Evolutionary conservation across 1,140 invertebrate species (phyloP).

Genomic region (Drosophila ercepeae): DNA sequence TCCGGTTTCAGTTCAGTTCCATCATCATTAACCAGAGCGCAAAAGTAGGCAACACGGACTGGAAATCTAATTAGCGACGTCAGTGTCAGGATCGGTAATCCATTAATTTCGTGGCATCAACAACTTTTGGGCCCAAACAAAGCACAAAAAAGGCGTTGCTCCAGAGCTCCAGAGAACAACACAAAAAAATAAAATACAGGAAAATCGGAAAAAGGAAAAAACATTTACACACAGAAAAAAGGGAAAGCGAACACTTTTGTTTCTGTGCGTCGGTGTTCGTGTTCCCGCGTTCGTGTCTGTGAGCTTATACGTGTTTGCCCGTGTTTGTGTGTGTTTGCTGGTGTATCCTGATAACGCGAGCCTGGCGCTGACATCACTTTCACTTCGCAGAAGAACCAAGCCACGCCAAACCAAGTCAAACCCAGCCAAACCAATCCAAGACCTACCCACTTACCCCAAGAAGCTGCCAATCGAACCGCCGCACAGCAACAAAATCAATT

Average conservation of each 20-base stretch:
- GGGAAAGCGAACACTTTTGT: constrained; percentile 42
- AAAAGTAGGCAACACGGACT: constrained; percentile 25
- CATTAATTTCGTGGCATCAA: constrained; percentile 45
- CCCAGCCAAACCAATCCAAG: neutral
- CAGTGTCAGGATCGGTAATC: constrained; percentile 43
- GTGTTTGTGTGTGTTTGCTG: constrained; percentile 17
- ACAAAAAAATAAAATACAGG: neutral
- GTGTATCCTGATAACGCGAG: constrained; percentile 46
- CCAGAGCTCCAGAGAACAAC: neutral
- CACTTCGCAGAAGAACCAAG: constrained; percentile 30
- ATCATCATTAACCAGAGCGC: constrained; percentile 1
- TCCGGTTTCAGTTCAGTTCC: neutral
- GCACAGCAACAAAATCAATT: constrained; percentile 55
- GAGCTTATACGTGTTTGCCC: constrained; percentile 7
- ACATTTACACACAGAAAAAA: constrained; percentile 32
- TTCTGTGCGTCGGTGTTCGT: constrained; percentile 21
- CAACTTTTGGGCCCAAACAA: constrained; percentile 8
- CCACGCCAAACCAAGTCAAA: constrained; percentile 7
- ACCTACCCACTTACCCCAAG: constrained; percentile 3
- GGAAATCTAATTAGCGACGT: constrained; percentile 53
- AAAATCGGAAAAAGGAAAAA: constrained; percentile 17
- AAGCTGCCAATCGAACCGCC: constrained; percentile 40
- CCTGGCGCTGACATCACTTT: constrained; percentile 68
- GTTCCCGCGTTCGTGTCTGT: constrained; percentile 1
- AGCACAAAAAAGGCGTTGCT: constrained; percentile 39